Conservation (phyloP, 2,113 vertebrate genomes). For the Hyperopisus bebe region DNA sequence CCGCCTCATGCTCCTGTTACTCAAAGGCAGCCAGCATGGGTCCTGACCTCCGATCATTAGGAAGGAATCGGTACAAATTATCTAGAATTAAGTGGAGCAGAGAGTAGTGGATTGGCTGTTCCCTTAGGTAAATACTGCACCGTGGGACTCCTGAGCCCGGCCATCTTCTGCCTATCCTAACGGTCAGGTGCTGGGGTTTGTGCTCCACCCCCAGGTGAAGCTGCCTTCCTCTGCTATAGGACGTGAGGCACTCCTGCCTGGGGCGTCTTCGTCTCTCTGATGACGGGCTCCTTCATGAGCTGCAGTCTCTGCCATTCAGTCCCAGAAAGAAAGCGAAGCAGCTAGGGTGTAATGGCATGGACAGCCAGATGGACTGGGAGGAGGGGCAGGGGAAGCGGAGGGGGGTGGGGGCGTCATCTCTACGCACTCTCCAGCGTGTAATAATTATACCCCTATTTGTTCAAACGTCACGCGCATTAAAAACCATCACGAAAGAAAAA, state of each 20-base stretch:
- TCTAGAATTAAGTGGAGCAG: conserved; percentile 58
- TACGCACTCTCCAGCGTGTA: conserved; percentile 1
- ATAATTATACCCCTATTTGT: conserved; percentile 16
- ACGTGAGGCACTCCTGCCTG: background rate
- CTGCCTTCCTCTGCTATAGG: background rate
- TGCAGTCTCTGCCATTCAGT: background rate
- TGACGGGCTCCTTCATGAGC: background rate
- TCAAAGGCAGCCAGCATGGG: conserved; percentile 28
- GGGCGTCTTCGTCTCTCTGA: background rate
- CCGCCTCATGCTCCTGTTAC: background rate
- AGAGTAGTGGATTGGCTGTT: conserved; percentile 48
- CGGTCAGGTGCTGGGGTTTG: background rate
- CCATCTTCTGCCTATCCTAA: background rate
- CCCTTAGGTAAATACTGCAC: conserved; percentile 39
- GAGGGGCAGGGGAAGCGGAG: background rate
- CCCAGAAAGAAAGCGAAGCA: background rate
- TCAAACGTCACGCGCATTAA: background rate
- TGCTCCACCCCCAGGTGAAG: background rate
- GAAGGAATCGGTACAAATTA: conserved; percentile 62
- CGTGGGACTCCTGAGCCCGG: background rate
- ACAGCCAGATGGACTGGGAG: background rate
- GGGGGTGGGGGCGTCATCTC: background rate
- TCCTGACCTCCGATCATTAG: conserved; percentile 64
- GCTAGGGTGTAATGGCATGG: background rate
- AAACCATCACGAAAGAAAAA: background rate